phyloP scores from a whole-genome alignment of 37 sponge, comb jelly and placozoan genomes.

The Eunapius fragilis region DNA sequence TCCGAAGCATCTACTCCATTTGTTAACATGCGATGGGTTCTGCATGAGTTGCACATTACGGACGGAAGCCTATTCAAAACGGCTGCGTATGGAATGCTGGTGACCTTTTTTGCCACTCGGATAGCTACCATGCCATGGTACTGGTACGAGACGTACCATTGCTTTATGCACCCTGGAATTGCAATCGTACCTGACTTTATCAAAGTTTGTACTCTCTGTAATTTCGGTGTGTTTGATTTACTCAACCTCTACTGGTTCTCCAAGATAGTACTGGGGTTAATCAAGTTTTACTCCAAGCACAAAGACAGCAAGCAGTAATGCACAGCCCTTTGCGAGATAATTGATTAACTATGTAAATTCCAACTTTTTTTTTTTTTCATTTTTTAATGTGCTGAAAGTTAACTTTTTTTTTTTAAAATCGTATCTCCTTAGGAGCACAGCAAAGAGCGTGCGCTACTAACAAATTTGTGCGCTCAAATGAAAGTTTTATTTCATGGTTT shows the following conservation, averaged over 20 bases:
- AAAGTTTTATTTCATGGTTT: too few species aligned
- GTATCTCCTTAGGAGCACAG: too few species aligned
- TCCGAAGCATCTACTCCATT: conserved; percentile 66
- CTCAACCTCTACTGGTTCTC: conserved; percentile 70
- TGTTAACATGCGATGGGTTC: conserved; percentile 45
- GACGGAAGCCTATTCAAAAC: background rate
- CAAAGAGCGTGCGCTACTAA: too few species aligned
- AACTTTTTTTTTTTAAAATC: too few species aligned
- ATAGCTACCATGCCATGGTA: conserved; percentile 53
- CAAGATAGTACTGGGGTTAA: conserved; percentile 57
- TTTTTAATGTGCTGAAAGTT: too few species aligned
- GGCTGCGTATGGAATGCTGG: conserved; percentile 42
- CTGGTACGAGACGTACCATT: conserved; percentile 27
- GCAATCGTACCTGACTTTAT: conserved; percentile 4
- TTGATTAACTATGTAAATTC: too few species aligned
- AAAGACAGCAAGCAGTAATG: background rate
- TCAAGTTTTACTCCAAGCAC: conserved; percentile 7
- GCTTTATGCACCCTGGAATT: background rate
- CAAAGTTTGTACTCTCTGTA: conserved; percentile 24
- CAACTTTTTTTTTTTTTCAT: too few species aligned
- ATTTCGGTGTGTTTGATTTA: conserved; percentile 50
- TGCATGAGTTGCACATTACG: conserved; percentile 12
- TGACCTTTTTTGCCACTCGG: conserved; percentile 57
- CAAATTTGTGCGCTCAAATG: too few species aligned
- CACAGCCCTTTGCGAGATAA: too few species aligned